Evolutionary conservation across 2,888 invertebrate genomes (phyloP).

Genomic region (Hypolimnas misippus): DNA sequence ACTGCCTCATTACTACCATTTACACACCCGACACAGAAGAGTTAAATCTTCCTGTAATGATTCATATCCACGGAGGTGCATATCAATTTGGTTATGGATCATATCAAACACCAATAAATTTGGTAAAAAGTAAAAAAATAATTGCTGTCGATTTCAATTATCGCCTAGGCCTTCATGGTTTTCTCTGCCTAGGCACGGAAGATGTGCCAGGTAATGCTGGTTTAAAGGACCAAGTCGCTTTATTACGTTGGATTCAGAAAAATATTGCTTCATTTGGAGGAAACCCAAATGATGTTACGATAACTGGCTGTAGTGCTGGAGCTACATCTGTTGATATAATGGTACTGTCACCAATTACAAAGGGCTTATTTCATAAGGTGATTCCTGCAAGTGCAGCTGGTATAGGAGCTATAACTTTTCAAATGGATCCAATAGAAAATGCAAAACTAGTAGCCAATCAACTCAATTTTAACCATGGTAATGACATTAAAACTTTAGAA

Average conservation of each 20-base stretch:
- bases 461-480: slow-evolving; percentile 49
- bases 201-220: slow-evolving; percentile 66
- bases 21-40: slow-evolving; percentile 48
- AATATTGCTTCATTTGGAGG: slow-evolving; percentile 65
- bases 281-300: slow-evolving; percentile 62
- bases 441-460: slow-evolving; percentile 54
- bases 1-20: slow-evolving; percentile 51
- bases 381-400: slow-evolving; percentile 59
- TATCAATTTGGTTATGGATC: slow-evolving; percentile 60
- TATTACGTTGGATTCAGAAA: slow-evolving; percentile 50
- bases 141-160: slow-evolving; percentile 62
- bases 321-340: slow-evolving; percentile 57
- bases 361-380: slow-evolving; percentile 59
- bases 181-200: slow-evolving; percentile 62
- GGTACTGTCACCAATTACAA: slow-evolving; percentile 53
- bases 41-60: slow-evolving; percentile 59
- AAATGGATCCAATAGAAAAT: slow-evolving; percentile 55
- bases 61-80: slow-evolving; percentile 71
- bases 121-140: slow-evolving; percentile 51
- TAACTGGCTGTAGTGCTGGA: slow-evolving; percentile 63
- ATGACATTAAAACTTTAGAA: slow-evolving; percentile 55
- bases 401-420: slow-evolving; percentile 50
- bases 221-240: slow-evolving; percentile 65
- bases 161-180: slow-evolving; percentile 58
- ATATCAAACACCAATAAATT: slow-evolving; percentile 48